Conservation (phyloP, 2,888 invertebrate genomes). For the Ectropis crepuscularia region DNA sequence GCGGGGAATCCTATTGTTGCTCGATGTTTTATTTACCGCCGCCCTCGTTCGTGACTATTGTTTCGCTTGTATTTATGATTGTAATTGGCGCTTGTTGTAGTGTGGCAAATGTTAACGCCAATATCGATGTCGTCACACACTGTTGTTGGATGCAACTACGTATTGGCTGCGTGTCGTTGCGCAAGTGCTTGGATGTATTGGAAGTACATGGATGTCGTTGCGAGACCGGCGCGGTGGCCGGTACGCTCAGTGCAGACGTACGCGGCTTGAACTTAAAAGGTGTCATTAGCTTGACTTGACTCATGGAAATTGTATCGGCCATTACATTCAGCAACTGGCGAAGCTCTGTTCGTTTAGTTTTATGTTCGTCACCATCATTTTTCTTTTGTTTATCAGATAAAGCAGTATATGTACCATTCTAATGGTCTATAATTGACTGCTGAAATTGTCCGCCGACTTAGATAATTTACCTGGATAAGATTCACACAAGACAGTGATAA, state of each 20-base stretch:
- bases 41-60: constrained; percentile 35
- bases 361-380: background rate
- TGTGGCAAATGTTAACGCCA: constrained; percentile 35
- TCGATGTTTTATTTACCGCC: constrained; percentile 15
- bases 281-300: constrained; percentile 32
- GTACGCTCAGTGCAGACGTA: constrained; percentile 44
- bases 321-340: constrained; percentile 8
- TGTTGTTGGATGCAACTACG: constrained; percentile 32
- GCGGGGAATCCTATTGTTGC: constrained; percentile 13
- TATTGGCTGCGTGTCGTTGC: constrained; percentile 31
- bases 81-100: constrained; percentile 33
- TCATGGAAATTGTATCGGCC: constrained; percentile 28
- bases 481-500: no score
- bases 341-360: constrained; percentile 1
- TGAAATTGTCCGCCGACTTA: no score
- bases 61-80: constrained; percentile 34
- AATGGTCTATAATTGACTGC: no score
- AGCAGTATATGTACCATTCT: no score
- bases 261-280: constrained; percentile 42
- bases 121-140: constrained; percentile 38
- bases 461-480: no score
- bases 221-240: constrained; percentile 25
- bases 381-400: no score
- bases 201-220: constrained; percentile 18
- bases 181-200: constrained; percentile 22